These are phyloP conservation scores for Synaphobranchus kaupii DNA, from an alignment of 2,797 vertebrate species.

Conservation along the genomic window DNA sequence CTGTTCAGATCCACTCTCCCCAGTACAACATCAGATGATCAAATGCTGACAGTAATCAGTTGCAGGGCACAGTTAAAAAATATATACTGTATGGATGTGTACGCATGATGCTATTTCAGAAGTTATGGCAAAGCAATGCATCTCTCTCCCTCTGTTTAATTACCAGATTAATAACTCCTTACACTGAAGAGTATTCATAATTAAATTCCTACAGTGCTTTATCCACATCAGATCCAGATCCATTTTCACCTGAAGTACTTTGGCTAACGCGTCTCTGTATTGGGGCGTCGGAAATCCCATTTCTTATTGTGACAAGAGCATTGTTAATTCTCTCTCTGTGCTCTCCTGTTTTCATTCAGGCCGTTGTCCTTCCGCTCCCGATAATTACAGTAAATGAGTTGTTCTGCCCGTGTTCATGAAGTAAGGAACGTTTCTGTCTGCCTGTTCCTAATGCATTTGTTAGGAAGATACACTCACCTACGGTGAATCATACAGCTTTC, in stretches of 20 bases:
- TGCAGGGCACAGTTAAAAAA: no score
- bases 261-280: constrained; percentile 6
- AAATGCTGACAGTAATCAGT: no score
- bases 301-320: constrained; percentile 23
- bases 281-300: not conserved
- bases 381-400: constrained; percentile 10
- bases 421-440: not conserved
- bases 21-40: no score
- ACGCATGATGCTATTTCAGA: not conserved
- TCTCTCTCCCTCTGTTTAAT: constrained; percentile 12
- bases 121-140: constrained; percentile 5
- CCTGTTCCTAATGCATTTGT: not conserved
- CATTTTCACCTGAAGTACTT: constrained; percentile 16
- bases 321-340: not conserved
- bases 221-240: constrained; percentile 4
- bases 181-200: constrained; percentile 11
- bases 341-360: not conserved
- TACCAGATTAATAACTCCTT: constrained; percentile 22
- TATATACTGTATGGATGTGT: no score
- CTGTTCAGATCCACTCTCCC: no score
- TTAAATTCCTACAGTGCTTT: constrained; percentile 13
- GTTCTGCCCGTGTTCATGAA: not conserved
- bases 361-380: not conserved
- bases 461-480: not conserved
- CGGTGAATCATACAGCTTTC: not conserved